Evolutionary conservation across 2,888 invertebrate species (phyloP), one percentile per base, ranked within the genome.

Genomic region (Tetrapedia diversipes): DNA sequence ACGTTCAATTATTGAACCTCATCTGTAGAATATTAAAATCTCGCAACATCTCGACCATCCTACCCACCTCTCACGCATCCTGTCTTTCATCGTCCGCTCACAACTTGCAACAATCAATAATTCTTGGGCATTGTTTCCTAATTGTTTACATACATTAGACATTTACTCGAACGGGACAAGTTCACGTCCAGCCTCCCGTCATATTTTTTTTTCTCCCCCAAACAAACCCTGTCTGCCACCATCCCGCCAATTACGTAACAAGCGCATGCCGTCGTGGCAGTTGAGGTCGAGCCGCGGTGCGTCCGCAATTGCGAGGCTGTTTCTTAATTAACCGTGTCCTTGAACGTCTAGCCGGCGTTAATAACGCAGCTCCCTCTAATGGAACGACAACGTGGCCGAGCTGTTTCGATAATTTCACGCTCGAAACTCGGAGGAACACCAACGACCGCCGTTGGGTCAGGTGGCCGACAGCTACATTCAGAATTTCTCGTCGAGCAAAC

Each of bases 271-370:
- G 1, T 19, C 43, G 32, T 24, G 56, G 7, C 34, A 56, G 37
- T 63, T 37, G 47, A 41, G 37, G 34, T 68, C 59, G 72, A 70
- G 66, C n/a, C 70, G 51, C 65, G 75, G 43, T 57, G 69, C 71
- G 74, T 59, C 60, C 64, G 51, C 74, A 64, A 76, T 29, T 56
- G 67, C 53, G 64, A 60, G 71, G 75, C 57, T 67, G 60, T 77
- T 76, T 74, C 79, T 79, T 83, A 83, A 83, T 83, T 81, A 79
- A 37, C 59, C 39, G 47, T 56, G 69, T 39, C 65, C 74, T 69
- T 72, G 71, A 49, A 32, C 51, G 59, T 27, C 72, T 39, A 53
- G 24, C 16, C 29, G 37, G 45, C 41, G 71, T 59, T 77, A 79
- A 79, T 72, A 79, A 76, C 64, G 45, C 32, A n/a, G 37, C 53